phyloP scores from a whole-genome alignment of 2,797 vertebrate genomes.

The Myotis findleyi region DNA sequence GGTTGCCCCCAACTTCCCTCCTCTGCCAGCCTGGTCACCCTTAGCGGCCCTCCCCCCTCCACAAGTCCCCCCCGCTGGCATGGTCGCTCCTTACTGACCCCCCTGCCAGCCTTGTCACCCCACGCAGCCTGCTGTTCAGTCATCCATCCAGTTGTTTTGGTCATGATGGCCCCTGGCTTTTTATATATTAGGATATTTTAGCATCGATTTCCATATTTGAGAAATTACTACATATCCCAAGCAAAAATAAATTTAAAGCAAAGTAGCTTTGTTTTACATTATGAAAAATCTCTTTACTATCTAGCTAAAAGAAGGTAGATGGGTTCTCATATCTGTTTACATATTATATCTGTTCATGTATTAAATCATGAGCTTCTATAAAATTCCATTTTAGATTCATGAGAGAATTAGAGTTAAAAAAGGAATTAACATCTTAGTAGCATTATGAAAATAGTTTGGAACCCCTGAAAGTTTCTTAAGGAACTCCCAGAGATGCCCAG shows the following conservation, averaged over 20 bases:
- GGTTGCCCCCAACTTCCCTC: no score
- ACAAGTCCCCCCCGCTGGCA: no score
- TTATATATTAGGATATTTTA: background rate
- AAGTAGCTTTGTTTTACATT: background rate
- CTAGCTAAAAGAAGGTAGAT: background rate
- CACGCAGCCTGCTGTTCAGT: no score
- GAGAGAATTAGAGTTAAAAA: background rate
- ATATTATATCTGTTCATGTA: background rate
- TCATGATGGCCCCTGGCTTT: no score
- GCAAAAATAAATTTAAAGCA: slow-evolving; percentile 10
- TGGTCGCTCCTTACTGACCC: no score
- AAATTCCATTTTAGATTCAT: background rate
- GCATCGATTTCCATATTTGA: background rate
- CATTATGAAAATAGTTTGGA: background rate
- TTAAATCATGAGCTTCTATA: background rate
- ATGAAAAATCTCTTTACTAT: background rate
- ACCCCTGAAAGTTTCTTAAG: background rate
- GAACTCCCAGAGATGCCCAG: background rate
- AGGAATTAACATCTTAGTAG: background rate
- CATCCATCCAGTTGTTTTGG: no score
- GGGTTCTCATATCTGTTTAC: background rate
- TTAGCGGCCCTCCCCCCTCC: no score
- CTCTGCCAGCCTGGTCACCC: no score
- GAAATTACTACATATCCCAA: background rate
- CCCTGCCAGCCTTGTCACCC: no score